Evolutionary conservation across 2,888 invertebrate genomes (phyloP).

Genomic region (Resseliella maxima): DNA sequence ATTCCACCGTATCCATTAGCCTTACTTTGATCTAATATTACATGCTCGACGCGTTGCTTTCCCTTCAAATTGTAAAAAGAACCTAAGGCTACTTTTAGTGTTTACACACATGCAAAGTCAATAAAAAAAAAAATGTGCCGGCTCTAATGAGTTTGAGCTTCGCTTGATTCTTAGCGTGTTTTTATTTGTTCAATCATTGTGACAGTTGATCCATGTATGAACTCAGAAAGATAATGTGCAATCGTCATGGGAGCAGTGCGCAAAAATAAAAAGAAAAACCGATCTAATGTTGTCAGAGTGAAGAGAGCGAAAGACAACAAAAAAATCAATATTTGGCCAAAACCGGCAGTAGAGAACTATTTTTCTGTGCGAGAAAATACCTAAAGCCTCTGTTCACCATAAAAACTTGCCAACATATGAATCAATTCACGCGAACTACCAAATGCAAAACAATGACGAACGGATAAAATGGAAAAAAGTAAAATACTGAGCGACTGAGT

Average conservation of each 20-base stretch:
- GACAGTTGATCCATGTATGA: not conserved
- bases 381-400: not conserved
- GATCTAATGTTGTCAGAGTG: not conserved
- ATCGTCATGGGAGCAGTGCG: not conserved
- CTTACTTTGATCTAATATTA: slow-evolving; percentile 2
- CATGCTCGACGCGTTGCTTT: not conserved
- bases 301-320: not conserved
- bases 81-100: not conserved
- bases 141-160: not conserved
- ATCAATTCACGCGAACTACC: slow-evolving; percentile 36
- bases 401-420: not conserved
- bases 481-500: not conserved
- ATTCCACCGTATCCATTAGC: not conserved
- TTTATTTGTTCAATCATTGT: not conserved
- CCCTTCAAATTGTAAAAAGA: not conserved
- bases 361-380: not conserved
- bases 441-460: not conserved
- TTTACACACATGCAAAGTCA: slow-evolving; percentile 25
- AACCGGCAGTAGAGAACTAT: not conserved
- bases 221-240: not conserved
- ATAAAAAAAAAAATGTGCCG: not conserved
- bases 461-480: not conserved
- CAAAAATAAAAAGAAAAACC: too few relatives aligned
- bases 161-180: not conserved
- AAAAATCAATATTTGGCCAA: slow-evolving; percentile 49